phyloP scores from a whole-genome alignment of 2,113 vertebrate species.

The Cebidichthys violaceus region DNA sequence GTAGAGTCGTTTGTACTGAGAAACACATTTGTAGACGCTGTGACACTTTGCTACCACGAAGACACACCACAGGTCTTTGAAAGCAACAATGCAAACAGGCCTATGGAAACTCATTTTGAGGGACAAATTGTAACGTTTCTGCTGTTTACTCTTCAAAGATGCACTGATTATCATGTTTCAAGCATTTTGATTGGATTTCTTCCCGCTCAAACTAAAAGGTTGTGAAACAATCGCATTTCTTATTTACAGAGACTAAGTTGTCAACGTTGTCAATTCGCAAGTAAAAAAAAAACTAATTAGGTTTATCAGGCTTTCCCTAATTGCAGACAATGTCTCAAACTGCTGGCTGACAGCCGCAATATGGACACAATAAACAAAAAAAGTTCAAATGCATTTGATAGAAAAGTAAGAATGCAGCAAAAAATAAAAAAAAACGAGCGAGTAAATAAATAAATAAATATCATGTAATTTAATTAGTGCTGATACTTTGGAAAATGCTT shows the following conservation, averaged over 20 bases:
- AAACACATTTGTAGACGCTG: not conserved
- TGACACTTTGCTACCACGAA: constrained; percentile 11
- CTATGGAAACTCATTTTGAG: not conserved
- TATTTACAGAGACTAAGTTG: constrained; percentile 1
- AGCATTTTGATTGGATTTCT: not conserved
- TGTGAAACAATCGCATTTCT: not conserved
- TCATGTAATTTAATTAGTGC: constrained; percentile 47
- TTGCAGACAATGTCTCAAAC: not conserved
- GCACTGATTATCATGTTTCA: not conserved
- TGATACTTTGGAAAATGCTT: constrained; percentile 49
- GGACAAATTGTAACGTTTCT: not conserved
- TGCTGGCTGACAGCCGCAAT: constrained; percentile 3
- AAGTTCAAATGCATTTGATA: not conserved
- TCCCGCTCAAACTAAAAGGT: not conserved
- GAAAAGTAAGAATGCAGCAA: constrained; percentile 12
- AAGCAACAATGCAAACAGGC: not conserved
- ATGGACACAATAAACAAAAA: not conserved
- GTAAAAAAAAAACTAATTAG: not conserved
- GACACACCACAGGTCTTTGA: not conserved
- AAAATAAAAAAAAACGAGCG: not conserved
- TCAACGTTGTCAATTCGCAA: not conserved
- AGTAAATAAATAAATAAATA: constrained; percentile 55
- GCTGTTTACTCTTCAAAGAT: not conserved
- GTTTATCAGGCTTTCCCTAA: not conserved
- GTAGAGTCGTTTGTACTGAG: constrained; percentile 4